Evolutionary conservation across 2,797 vertebrate genomes (phyloP), one percentile per base, ranked within the genome.

Genomic region (Ctenopoma multispine): DNA sequence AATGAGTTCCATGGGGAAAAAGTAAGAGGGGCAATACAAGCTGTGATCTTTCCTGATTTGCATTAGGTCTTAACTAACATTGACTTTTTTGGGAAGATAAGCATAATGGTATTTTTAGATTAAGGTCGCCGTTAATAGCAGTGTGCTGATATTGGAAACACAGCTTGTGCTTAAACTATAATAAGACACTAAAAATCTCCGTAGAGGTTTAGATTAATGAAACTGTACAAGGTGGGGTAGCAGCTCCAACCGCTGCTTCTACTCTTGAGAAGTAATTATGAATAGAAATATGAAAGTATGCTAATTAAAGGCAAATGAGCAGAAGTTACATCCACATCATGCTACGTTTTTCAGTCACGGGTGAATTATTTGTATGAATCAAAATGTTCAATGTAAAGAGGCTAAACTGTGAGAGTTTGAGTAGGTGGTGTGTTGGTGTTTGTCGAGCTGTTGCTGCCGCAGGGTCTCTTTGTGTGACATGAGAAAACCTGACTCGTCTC

Each of bases 401-500:
- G 80, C 40, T 15, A 69, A 72, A 77, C 38, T 34, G 67, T 0
- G 18, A 66, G 48, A 31, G 4, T 66, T 53, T 72, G 83, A 79
- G 81, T 51, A 59, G 69, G 69, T 58, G 70, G 74, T 44, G 54
- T 87, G 87, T 79, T 67, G 0, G 73, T 57, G 81, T 83, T 85
- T 85, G 77, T 86, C 80, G 80, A 81, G 65, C 73, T 43, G 15
- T n/a, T 13, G 76, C 78, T 34, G 72, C 82, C 70, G 59, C 62
- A 8, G 82, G 77, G 68, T 58, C 48, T 71, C 60, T 78, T 56
- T 43, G 63, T 63, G 47, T 79, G 86, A 89, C 82, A 77, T 77
- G 64, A 75, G 77, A 80, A 84, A 84, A 90, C 86, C 86, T 73
- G 83, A 90, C 78, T 86, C 49, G 36, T 90, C 75, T 82, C 41